Percentiles rank a stretch among this genome's conserved stretches.
phyloP scores from a whole-genome alignment of 2,888 invertebrate genomes.

The Drosophila putrida region DNA sequence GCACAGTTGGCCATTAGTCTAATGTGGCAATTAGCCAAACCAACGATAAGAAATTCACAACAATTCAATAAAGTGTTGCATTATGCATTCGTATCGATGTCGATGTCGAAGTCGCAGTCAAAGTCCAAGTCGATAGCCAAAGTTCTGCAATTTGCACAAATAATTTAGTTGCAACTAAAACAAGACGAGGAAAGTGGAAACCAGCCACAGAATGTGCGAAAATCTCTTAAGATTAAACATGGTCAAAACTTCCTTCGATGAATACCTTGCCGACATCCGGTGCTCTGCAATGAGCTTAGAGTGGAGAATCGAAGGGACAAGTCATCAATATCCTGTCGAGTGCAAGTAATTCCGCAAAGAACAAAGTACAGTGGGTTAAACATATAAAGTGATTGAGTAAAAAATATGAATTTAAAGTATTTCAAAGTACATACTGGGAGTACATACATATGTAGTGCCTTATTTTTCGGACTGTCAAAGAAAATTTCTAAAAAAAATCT shows the following conservation, averaged over 20 bases:
- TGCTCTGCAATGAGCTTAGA: not conserved
- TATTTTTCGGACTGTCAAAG: not conserved
- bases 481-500: not conserved
- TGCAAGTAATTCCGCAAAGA: constrained; percentile 43
- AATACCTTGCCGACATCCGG: constrained; percentile 19
- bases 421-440: too few species aligned
- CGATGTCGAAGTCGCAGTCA: not conserved
- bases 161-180: constrained; percentile 66
- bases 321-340: constrained; percentile 75
- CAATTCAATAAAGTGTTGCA: constrained; percentile 56
- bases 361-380: constrained; percentile 44
- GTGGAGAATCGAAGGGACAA: constrained; percentile 19
- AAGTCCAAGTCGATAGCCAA: constrained; percentile 12
- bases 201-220: constrained; percentile 67
- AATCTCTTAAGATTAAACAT: constrained; percentile 75
- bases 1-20: constrained; percentile 20
- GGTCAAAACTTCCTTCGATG: constrained; percentile 36
- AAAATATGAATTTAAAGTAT: too few species aligned
- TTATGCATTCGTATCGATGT: constrained; percentile 42
- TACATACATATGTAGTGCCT: not conserved
- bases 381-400: not conserved
- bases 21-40: constrained; percentile 46
- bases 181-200: constrained; percentile 44
- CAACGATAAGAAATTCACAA: constrained; percentile 57
- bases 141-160: constrained; percentile 61